Evolutionary conservation across 2,888 invertebrate species (phyloP).

Genomic region (Nymphalis polychloros): DNA sequence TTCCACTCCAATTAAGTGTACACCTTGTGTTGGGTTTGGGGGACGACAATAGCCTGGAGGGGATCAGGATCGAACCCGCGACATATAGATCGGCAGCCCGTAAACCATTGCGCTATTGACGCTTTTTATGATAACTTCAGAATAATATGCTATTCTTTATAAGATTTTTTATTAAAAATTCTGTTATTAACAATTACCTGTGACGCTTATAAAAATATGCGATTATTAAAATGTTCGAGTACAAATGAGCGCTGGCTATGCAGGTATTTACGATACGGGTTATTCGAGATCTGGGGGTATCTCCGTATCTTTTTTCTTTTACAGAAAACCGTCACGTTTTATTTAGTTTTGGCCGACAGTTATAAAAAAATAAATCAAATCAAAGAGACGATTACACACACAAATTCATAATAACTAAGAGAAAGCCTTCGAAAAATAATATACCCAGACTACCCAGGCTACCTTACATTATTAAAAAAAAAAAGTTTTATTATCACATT

Average conservation of each 20-base stretch:
- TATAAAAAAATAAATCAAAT: neutral
- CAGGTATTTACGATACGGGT: conserved; percentile 51
- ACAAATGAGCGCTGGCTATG: conserved; percentile 51
- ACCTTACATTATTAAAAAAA: too few species aligned
- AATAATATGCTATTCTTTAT: neutral
- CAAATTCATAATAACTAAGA: too few species aligned
- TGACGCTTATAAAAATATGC: conserved; percentile 63
- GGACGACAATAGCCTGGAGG: too few species aligned
- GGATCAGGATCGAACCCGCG: too few species aligned
- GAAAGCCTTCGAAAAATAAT: too few species aligned
- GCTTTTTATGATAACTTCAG: neutral
- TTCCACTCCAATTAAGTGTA: too few species aligned
- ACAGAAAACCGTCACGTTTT: neutral
- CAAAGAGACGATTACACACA: too few species aligned
- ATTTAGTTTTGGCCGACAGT: neutral
- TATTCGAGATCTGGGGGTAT: conserved; percentile 40
- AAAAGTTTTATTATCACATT: too few species aligned
- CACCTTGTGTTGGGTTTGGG: too few species aligned
- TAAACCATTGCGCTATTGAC: too few species aligned
- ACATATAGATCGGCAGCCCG: too few species aligned
- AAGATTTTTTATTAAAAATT: conserved; percentile 11
- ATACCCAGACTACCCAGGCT: too few species aligned
- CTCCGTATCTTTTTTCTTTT: conserved; percentile 4
- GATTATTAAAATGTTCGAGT: conserved; percentile 76
- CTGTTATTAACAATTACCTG: conserved; percentile 38